Evolutionary conservation across 1,140 invertebrate genomes (phyloP).

Genomic region (Eueides isabella): DNA sequence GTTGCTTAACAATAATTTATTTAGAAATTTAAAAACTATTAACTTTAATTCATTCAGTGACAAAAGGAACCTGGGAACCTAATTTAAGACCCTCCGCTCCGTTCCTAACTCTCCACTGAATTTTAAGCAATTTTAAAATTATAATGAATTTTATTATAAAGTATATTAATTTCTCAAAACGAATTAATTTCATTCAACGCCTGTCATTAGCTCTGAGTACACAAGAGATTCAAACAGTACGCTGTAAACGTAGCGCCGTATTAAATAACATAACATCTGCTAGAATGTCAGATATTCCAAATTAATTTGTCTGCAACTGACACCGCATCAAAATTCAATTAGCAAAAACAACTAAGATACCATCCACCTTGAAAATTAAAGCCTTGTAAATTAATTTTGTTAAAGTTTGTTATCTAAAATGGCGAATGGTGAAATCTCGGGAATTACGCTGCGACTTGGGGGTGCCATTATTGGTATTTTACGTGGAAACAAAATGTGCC

Average conservation of each 20-base stretch:
- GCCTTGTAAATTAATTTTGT: conserved; percentile 49
- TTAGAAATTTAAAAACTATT: too few relatives aligned
- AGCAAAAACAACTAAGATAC: conserved; percentile 44
- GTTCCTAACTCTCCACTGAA: too few relatives aligned
- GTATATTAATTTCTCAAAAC: neutral
- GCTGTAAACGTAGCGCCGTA: neutral
- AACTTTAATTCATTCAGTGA: too few relatives aligned
- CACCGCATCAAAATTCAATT: conserved; percentile 48
- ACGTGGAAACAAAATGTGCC: conserved; percentile 24
- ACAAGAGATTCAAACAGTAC: neutral
- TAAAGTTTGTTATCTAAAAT: conserved; percentile 47
- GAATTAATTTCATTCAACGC: neutral
- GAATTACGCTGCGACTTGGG: conserved; percentile 35
- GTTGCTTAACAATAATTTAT: too few relatives aligned
- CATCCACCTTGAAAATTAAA: conserved; percentile 40
- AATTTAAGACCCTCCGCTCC: too few relatives aligned
- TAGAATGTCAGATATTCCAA: conserved; percentile 4
- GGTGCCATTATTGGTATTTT: conserved; percentile 46
- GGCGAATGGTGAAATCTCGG: conserved; percentile 38
- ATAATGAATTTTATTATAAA: neutral
- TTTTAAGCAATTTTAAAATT: neutral
- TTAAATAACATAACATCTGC: conserved; percentile 9
- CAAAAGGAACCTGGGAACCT: too few relatives aligned
- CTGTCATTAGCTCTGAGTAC: neutral
- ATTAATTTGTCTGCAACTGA: conserved; percentile 42